Evolutionary conservation across 2,797 vertebrate genomes (phyloP).

Genomic region (Onychomys torridus): DNA sequence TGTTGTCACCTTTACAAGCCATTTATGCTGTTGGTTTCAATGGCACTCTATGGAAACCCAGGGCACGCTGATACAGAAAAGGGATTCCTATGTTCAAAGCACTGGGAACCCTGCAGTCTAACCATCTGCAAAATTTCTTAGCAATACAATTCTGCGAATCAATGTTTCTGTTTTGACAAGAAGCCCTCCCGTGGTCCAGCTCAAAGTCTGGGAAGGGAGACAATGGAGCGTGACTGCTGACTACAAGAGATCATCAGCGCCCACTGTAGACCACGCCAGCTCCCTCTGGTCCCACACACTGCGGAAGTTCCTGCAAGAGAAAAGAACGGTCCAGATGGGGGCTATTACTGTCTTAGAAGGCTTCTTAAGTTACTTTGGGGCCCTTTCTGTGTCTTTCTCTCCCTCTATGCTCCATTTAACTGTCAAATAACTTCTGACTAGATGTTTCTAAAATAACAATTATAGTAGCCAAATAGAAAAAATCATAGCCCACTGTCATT

Average conservation of each 20-base stretch:
- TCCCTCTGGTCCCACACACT: not conserved
- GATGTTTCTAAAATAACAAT: not conserved
- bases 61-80: constrained; percentile 1
- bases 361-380: constrained; percentile 27
- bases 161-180: constrained; percentile 15
- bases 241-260: not conserved
- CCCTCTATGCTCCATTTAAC: constrained; percentile 44
- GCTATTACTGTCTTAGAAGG: constrained; percentile 41
- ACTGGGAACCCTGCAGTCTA: not conserved
- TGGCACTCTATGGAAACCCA: not conserved
- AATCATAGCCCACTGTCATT: not conserved
- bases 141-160: constrained; percentile 11
- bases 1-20: not conserved
- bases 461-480: constrained; percentile 32
- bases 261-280: not conserved
- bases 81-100: not conserved
- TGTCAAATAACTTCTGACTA: constrained; percentile 46
- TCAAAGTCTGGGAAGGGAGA: not conserved
- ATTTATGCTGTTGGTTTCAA: not conserved
- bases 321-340: constrained; percentile 19
- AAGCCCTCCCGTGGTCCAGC: not conserved
- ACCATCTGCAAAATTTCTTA: not conserved
- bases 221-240: not conserved
- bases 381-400: not conserved
- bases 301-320: not conserved